Percentiles rank a stretch among this genome's conserved stretches.
Evolutionary conservation across 2,113 vertebrate species (phyloP).

Genomic region (Grammomys dolichurus): DNA sequence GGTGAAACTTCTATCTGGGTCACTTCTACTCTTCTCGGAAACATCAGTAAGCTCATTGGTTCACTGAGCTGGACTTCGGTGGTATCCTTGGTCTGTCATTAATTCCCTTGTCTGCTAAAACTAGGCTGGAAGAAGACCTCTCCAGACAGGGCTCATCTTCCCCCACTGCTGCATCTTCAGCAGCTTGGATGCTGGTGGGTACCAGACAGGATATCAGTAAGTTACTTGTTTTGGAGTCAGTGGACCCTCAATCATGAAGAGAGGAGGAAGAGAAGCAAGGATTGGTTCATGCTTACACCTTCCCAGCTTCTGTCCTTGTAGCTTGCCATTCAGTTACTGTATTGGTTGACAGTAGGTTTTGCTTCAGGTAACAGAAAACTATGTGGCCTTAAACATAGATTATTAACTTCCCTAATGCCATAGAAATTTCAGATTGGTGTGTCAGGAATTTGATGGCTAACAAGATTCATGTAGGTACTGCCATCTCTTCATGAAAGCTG

Average conservation of each 20-base stretch:
- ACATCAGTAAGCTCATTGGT: neutral
- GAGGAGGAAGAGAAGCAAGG: neutral
- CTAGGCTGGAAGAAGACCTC: neutral
- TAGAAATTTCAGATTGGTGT: neutral
- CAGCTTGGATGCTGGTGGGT: accelerated
- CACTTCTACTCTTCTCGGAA: neutral
- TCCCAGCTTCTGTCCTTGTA: neutral
- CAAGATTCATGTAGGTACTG: neutral
- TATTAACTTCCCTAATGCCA: neutral
- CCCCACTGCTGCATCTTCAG: neutral
- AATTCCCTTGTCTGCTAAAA: neutral
- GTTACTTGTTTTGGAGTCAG: neutral
- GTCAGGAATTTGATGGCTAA: neutral
- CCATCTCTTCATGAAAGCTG: neutral
- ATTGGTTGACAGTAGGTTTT: neutral
- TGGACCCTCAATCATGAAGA: neutral
- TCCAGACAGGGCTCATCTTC: neutral
- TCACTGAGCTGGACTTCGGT: neutral
- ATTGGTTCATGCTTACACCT: neutral
- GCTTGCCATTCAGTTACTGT: neutral
- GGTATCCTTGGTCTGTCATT: neutral
- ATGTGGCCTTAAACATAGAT: neutral
- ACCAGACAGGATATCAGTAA: neutral
- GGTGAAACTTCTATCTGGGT: neutral
- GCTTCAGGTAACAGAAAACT: neutral